A percentile compares a stretch with the other conserved stretches of the same genome.
Conservation (phyloP, 2,888 invertebrate genomes). For the Napeogenes sylphis region DNA sequence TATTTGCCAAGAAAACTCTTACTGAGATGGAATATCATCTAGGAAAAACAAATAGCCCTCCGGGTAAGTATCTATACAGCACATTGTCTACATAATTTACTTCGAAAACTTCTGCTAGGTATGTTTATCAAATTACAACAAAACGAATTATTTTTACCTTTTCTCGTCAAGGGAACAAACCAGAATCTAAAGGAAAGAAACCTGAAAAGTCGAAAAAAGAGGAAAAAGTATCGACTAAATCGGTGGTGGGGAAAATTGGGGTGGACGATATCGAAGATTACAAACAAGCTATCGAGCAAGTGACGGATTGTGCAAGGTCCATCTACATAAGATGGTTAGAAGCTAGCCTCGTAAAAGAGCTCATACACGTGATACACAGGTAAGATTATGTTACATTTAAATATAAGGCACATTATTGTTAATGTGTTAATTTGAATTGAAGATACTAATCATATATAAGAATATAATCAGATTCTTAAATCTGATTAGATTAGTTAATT, state of each 20-base stretch:
- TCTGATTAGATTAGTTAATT: too few relatives aligned
- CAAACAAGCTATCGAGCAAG: conserved; percentile 48
- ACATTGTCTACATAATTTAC: not conserved
- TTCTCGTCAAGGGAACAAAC: conserved; percentile 16
- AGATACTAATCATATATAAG: too few relatives aligned
- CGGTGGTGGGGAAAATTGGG: conserved; percentile 33
- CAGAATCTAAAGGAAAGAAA: conserved; percentile 35
- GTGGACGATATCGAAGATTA: conserved; percentile 48
- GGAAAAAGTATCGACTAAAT: conserved; percentile 36
- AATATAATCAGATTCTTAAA: too few relatives aligned
- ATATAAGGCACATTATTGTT: too few relatives aligned
- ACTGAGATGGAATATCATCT: conserved; percentile 31
- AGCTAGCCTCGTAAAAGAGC: conserved; percentile 51
- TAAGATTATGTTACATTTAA: conserved; percentile 31
- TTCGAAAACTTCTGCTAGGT: not conserved
- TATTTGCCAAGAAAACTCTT: conserved; percentile 42
- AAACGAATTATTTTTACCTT: too few relatives aligned
- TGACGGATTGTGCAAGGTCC: conserved; percentile 55
- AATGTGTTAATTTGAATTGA: too few relatives aligned
- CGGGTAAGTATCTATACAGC: conserved; percentile 13
- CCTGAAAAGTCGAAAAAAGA: conserved; percentile 42
- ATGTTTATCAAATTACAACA: too few relatives aligned
- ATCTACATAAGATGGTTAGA: conserved; percentile 59
- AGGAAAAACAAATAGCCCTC: conserved; percentile 18
- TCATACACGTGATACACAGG: conserved; percentile 50